These are phyloP conservation scores for Gasterosteus aculeatus DNA, from an alignment of 2,113 vertebrate species.

Conservation along the genomic window DNA sequence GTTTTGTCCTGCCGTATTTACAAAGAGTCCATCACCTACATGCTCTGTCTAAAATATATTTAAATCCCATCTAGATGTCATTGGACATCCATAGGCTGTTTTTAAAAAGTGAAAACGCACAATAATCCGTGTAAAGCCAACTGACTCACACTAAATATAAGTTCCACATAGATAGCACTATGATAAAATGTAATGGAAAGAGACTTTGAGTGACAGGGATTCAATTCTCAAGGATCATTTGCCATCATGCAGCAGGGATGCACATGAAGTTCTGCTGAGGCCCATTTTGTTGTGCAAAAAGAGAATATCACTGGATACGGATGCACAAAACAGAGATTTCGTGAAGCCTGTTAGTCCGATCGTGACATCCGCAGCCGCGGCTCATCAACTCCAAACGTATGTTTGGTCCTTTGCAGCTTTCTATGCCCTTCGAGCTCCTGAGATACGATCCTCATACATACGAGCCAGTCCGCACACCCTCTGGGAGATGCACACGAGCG, in stretches of 20 bases:
- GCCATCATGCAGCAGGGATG: too few relatives aligned
- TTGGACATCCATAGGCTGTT: neutral
- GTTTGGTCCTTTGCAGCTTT: conserved; percentile 67
- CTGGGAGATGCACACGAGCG: conserved; percentile 60
- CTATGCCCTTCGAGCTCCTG: conserved; percentile 86
- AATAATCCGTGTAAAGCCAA: too few relatives aligned
- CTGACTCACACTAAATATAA: too few relatives aligned
- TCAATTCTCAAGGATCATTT: too few relatives aligned
- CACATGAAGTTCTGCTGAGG: too few relatives aligned
- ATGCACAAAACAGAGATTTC: neutral
- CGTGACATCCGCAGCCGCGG: too few relatives aligned
- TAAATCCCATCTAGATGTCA: neutral
- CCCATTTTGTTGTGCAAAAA: too few relatives aligned
- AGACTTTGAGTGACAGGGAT: too few relatives aligned
- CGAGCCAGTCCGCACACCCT: conserved; percentile 65
- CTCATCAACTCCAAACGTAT: neutral
- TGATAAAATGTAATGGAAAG: too few relatives aligned
- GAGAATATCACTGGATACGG: neutral
- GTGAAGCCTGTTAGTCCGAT: neutral
- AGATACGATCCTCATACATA: conserved; percentile 80
- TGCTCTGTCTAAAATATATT: neutral
- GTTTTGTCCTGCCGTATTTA: neutral
- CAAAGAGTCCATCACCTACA: neutral
- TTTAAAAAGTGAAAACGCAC: too few relatives aligned
- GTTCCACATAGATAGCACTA: too few relatives aligned